Base-by-base conservation (phyloP, 64 coral and sea anemone species). In the Pocillopora verrucosa region DNA sequence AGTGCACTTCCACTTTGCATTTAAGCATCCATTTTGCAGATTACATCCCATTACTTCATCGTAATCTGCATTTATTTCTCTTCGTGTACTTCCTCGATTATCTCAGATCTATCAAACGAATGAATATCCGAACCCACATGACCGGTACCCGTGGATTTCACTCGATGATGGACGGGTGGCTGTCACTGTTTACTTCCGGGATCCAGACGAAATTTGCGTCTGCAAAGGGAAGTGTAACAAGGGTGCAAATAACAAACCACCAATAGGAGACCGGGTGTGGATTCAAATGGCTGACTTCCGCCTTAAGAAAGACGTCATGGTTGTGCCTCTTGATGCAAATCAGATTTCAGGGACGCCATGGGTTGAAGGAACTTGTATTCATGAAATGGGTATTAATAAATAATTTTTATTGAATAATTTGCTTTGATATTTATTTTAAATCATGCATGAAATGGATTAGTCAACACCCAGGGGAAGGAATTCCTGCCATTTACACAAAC, bases 351-450 rank as follows among this genome's bases (percentile, higher is more conserved):
- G 79, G 41, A 96, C 90, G 65, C 87, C 80, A 13, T 96, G 94
- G 94, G 82, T 96, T 16, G 94, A 96, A 73, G 94, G 94, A 59
- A 90, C 89, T 5, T 96, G 94, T 56, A 80, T 92, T 26, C 22
- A 13, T 16, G 75, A 65, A 45, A 96, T 96, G 94, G 94, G 94
- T 96, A 35, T 45, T 6, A 45, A 45, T 51, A 51, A 51, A 51
- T 51, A 4, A 51, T 51, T 51, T 51, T 51, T 0, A 51, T 51
- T 51, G 41, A 51, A 51, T 51, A 4, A 51, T 51, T 0, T 0
- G 3, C 41, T 7, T 51, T 51, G 41, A 51, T 51, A 4, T 51
- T 51, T 51, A 4, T 51, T 51, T 51, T 1, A 4, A 51, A 51
- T 51, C 7, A 51, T 51, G 41, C 1, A 51, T 1, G 41, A 51